Conservation (phyloP, 2,797 vertebrate species). For the Peromyscus aztecus region DNA sequence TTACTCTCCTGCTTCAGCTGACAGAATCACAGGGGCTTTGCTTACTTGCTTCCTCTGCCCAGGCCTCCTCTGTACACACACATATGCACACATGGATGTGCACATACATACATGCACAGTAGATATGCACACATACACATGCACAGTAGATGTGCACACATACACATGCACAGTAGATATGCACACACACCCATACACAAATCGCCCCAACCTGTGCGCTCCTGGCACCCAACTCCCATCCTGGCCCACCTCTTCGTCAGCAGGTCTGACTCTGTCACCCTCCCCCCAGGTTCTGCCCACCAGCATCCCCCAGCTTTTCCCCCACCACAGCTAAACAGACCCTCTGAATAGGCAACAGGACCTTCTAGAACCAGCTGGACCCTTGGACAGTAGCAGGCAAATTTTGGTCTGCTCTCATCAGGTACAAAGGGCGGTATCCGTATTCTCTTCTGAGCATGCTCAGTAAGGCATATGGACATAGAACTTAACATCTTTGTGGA, state of each 20-base stretch:
- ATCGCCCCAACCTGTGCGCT: not conserved
- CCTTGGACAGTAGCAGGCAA: conserved; percentile 71
- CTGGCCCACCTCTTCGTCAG: conserved; percentile 32
- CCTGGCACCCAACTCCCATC: not conserved
- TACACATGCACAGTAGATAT: not conserved
- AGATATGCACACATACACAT: not conserved
- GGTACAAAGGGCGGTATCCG: conserved; percentile 86
- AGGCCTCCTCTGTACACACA: not conserved
- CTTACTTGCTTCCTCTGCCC: not conserved
- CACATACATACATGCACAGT: not conserved
- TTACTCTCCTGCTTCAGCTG: not conserved
- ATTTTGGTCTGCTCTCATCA: conserved; percentile 83
- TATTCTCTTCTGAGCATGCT: conserved; percentile 88
- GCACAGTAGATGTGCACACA: not conserved
- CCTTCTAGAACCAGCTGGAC: conserved; percentile 75
- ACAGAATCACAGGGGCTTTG: not conserved
- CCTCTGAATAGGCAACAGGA: conserved; percentile 67
- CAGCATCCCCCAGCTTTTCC: conserved; percentile 50
- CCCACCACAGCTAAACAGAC: conserved; percentile 34
- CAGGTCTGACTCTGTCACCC: conserved; percentile 55
- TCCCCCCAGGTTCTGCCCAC: not conserved
- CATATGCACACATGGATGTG: no score
- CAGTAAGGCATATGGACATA: conserved; percentile 83
- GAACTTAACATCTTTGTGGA: conserved; percentile 86
- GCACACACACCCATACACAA: accelerated